These are phyloP conservation scores for Malurus elegans DNA, from an alignment of 2,113 vertebrate genomes.

Conservation along the genomic window DNA sequence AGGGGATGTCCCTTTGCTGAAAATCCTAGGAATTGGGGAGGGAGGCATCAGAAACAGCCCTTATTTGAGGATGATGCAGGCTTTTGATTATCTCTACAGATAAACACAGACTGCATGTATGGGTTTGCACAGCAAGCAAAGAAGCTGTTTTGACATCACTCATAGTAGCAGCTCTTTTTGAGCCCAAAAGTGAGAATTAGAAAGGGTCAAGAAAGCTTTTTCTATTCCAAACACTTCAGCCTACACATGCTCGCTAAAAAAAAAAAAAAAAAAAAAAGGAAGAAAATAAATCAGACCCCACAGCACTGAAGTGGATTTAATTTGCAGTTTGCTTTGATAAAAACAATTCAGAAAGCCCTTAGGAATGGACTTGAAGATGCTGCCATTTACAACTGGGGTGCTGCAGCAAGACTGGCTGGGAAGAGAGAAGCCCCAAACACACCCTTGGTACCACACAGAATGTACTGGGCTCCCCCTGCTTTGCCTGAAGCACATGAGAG, in stretches of 20 bases:
- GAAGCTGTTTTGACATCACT: background rate
- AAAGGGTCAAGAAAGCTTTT: background rate
- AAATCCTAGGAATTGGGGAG: slow-evolving; percentile 37
- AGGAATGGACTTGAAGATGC: background rate
- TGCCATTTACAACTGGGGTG: background rate
- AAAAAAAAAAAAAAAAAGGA: background rate
- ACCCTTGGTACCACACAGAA: accelerated
- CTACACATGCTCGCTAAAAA: accelerated
- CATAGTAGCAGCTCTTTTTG: background rate
- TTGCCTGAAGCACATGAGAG: background rate
- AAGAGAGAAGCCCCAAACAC: accelerated
- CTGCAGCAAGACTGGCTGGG: background rate
- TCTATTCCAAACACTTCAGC: background rate
- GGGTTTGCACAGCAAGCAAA: background rate
- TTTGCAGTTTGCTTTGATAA: background rate
- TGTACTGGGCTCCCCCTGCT: background rate
- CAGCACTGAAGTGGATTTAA: accelerated
- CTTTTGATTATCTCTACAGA: slow-evolving; percentile 45
- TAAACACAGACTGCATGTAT: background rate
- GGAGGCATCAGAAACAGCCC: background rate
- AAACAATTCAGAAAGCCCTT: background rate
- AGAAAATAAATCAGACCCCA: background rate
- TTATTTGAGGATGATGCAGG: slow-evolving; percentile 27
- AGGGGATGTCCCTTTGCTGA: slow-evolving; percentile 43
- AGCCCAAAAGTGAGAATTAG: background rate